These are phyloP conservation scores for Macrostomum lignano DNA, from an alignment of 1,140 invertebrate species.

Conservation along the genomic window DNA sequence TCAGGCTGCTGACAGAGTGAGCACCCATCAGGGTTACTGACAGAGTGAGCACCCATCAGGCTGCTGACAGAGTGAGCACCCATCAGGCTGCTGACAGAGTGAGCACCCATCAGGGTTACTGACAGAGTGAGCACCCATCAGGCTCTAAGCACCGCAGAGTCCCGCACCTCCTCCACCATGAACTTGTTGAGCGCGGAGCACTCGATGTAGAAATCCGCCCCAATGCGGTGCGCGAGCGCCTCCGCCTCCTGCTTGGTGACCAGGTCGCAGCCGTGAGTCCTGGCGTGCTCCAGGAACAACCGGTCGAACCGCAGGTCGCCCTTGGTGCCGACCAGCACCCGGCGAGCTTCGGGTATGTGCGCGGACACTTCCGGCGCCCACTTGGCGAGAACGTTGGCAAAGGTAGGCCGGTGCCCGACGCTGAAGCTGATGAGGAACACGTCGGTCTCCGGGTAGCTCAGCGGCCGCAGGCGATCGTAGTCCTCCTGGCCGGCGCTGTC, in stretches of 20 bases:
- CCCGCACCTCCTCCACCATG: no score
- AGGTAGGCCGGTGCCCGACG: conserved; percentile 85
- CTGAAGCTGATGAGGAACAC: conserved; percentile 93
- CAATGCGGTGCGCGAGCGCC: conserved; percentile 92
- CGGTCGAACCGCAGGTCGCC: conserved; percentile 80
- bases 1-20: no score
- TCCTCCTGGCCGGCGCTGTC: conserved; percentile 36
- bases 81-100: no score
- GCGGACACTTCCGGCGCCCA: conserved; percentile 99
- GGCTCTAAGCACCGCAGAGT: no score
- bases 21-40: no score
- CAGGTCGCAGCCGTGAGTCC: conserved; percentile 8
- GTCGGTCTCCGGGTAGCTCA: conserved; percentile 88
- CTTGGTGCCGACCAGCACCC: conserved; percentile 85
- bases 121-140: no score
- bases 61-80: no score
- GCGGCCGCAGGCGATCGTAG: conserved; percentile 67
- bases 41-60: no score
- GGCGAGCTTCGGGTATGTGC: conserved; percentile 81
- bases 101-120: no score
- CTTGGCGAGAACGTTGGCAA: conserved; percentile 98
- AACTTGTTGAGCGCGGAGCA: conserved; percentile 26
- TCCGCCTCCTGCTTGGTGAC: conserved; percentile 36
- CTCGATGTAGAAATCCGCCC: conserved; percentile 29
- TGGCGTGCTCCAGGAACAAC: conserved; percentile 8